These are phyloP conservation scores for Mercenaria mercenaria DNA, from an alignment of 1,140 invertebrate species.

Conservation along the genomic window DNA sequence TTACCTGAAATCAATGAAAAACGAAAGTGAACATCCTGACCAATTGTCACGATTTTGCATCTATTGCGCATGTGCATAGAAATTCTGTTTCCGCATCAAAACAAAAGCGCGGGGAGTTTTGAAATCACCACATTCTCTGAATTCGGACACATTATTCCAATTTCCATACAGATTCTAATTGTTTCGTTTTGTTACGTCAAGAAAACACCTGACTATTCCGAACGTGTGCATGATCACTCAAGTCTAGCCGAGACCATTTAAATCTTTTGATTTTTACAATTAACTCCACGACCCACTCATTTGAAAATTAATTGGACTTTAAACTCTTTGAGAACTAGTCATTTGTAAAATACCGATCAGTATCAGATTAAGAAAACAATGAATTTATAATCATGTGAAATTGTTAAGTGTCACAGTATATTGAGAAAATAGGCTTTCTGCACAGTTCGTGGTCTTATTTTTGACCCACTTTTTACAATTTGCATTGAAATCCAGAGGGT, in stretches of 20 bases:
- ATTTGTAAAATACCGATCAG: slow-evolving; percentile 15
- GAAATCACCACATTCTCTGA: background rate
- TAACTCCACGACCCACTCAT: background rate
- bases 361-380: slow-evolving; percentile 26
- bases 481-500: too few species aligned
- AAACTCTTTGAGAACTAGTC: slow-evolving; percentile 8
- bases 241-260: background rate
- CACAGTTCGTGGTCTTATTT: too few species aligned
- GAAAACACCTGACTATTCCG: too few species aligned
- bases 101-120: slow-evolving; percentile 5
- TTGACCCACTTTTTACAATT: too few species aligned
- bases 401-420: background rate
- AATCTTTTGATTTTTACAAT: background rate
- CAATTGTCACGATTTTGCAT: background rate
- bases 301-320: slow-evolving; percentile 24
- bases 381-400: background rate
- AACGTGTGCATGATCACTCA: background rate
- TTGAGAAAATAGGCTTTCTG: too few species aligned
- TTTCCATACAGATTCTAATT: too few species aligned
- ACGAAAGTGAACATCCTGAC: slow-evolving; percentile 1
- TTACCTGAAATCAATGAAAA: slow-evolving; percentile 62
- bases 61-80: background rate
- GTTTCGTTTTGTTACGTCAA: too few species aligned
- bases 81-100: background rate
- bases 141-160: too few species aligned